Base-by-base conservation (phyloP, 2,113 vertebrate genomes). In the Calyptommatus sinebrachiatus region DNA sequence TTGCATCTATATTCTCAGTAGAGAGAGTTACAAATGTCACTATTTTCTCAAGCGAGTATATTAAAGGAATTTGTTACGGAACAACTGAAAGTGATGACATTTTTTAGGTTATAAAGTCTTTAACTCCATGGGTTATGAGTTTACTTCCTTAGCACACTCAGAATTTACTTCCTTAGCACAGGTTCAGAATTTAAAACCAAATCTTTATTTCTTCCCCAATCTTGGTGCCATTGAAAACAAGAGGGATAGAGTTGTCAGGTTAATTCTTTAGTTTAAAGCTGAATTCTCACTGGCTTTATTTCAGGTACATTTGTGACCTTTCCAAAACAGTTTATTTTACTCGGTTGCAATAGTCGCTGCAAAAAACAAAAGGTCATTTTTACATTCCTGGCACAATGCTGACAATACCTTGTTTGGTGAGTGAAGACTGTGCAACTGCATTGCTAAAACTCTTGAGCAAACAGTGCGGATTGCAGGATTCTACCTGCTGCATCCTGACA, bases 401-500 rank as follows among this genome's bases (percentile, higher is more conserved):
- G 53, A 18, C 21, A 63, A 46, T 46, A 10, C n/a, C 71, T 46
- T n/a, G 46, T 68, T 70, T 79, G 73, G 8, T 5, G 11, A 63
- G 18, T 22, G 53, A 22, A 60, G 21, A 60, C 63, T 78, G 66
- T 0, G 29, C 62, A 31, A 61, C 73, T 0, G 0, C 62, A 70
- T 87, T 62, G 57, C 78, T 65, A 31, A 62, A 71, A 74, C 67
- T 77, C 83, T 24, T 53, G 79, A 68, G 45, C 71, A 85, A 77
- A 60, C 66, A 79, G 77, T 83, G 79, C 67, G 83, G 71, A 82
- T 83, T 31, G 70, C 0, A 0, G 66, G 79, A 2, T 62, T 87
- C 75, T 80, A 82, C 76, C 71, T 82, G 85, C 57, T 62, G 2
- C 82, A 80, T 87, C 84, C 73, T 84, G 22, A 83, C 86, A 88